Evolutionary conservation across 2,797 vertebrate genomes (phyloP).

Genomic region (Chaenodraco wilsoni): DNA sequence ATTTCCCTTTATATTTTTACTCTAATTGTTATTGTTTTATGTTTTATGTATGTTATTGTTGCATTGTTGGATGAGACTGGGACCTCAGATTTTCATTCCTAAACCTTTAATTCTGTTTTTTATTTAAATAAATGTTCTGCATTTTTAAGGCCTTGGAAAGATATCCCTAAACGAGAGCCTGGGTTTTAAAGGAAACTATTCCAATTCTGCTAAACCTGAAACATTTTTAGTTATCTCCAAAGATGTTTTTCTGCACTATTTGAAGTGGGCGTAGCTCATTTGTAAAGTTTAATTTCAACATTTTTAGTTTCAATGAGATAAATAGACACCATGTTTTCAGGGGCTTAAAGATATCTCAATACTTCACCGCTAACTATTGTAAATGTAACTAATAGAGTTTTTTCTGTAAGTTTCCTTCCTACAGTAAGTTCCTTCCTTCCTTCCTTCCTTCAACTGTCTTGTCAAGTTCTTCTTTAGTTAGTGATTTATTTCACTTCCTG

Average conservation of each 20-base stretch:
- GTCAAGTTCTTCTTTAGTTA: neutral
- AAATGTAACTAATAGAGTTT: neutral
- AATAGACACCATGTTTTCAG: neutral
- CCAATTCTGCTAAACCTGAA: neutral
- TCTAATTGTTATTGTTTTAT: too few species aligned
- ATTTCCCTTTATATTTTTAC: too few species aligned
- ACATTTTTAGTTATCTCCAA: neutral
- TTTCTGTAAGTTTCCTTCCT: too few species aligned
- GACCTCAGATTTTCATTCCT: too few species aligned
- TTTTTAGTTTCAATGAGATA: neutral
- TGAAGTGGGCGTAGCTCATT: neutral
- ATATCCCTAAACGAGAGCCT: neutral
- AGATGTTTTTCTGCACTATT: neutral
- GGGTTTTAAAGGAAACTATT: neutral
- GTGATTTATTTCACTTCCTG: neutral
- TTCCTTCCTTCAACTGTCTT: constrained; percentile 1
- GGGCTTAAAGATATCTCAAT: neutral
- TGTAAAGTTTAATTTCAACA: neutral
- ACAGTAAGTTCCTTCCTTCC: neutral
- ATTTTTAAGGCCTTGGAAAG: neutral
- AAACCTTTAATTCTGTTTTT: neutral
- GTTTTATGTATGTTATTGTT: too few species aligned
- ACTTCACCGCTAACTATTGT: too few species aligned
- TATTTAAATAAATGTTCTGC: neutral
- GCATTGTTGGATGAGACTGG: too few species aligned